Evolutionary conservation across 1,140 invertebrate genomes (phyloP), one percentile per base, ranked within the genome.

Genomic region (Copidosoma floridanum): DNA sequence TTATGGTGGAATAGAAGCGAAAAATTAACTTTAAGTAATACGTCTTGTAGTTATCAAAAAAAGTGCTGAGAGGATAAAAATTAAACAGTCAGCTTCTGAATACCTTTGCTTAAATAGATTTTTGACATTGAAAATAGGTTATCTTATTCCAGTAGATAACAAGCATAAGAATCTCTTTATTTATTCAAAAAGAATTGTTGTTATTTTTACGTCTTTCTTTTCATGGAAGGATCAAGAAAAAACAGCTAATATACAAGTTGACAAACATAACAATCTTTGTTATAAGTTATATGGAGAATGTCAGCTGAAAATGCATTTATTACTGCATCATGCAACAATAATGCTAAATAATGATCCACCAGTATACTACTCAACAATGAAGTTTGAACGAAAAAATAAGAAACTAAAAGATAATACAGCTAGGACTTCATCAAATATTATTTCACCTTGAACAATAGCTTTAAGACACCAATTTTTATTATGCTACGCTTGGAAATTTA

Each of bases 31-130:
- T 20, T 6, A 3, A 16, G 18, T 4, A 10, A 3, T 46, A 23
- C 6, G 11, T 21, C 8, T 21, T 12, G 8, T 24, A 21, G 16
- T 6, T 21, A 21, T 4, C 8, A 46, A 46, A 20, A 6, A 6
- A 46, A 21, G 16, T 12, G 16, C 23, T 3, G 5, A 4, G 11
- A 46, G 24, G 24, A 46, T 57, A 21, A 23, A n/a, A 57, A 10
- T 57, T 14, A 57, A 57, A n/a, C 54, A 57, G 21, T 57, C 54
- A 44, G 40, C 54, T 6, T 46, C 54, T 23, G 53, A 56, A 27
- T 21, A 43, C 18, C 20, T 43, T 29, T 56, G 53, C 26, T 32
- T 56, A 4, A 21, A 24, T 8, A 57, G 54, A 57, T 57, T 46
- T 18, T 57, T 57, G 40, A 43, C 41, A 2, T 23, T 57, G 6